phyloP scores from a whole-genome alignment of 2,888 invertebrate genomes.

The Acronicta alni region DNA sequence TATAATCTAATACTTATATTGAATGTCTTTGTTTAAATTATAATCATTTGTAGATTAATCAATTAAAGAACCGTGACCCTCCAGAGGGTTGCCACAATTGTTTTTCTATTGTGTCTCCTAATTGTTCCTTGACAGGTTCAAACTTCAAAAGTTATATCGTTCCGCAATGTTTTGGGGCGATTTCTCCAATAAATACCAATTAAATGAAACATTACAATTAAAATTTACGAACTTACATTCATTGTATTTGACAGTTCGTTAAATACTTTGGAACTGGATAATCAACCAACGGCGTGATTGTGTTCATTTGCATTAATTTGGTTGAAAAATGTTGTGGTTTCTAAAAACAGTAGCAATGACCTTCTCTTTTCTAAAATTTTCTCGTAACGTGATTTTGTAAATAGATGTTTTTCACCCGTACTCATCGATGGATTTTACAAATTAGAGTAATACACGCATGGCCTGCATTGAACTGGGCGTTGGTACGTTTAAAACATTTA shows the following conservation, averaged over 20 bases:
- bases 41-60: no score
- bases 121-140: no score
- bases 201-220: neutral
- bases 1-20: no score
- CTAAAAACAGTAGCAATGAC: neutral
- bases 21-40: no score
- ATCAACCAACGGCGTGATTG: neutral
- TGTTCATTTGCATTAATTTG: neutral
- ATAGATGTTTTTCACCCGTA: neutral
- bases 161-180: neutral
- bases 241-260: constrained; percentile 4
- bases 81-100: no score
- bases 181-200: constrained; percentile 2
- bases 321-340: neutral
- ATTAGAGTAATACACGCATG: neutral
- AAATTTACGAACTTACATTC: constrained; percentile 2
- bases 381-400: constrained; percentile 1
- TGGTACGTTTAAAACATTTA: constrained; percentile 25
- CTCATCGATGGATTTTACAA: constrained; percentile 5
- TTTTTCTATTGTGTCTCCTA: no score
- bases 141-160: neutral
- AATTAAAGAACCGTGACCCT: no score
- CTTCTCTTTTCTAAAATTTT: no score
- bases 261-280: neutral
- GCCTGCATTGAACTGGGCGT: constrained; percentile 16